Conservation (phyloP, 1,140 invertebrate species). For the Drosophila melanogaster region DNA sequence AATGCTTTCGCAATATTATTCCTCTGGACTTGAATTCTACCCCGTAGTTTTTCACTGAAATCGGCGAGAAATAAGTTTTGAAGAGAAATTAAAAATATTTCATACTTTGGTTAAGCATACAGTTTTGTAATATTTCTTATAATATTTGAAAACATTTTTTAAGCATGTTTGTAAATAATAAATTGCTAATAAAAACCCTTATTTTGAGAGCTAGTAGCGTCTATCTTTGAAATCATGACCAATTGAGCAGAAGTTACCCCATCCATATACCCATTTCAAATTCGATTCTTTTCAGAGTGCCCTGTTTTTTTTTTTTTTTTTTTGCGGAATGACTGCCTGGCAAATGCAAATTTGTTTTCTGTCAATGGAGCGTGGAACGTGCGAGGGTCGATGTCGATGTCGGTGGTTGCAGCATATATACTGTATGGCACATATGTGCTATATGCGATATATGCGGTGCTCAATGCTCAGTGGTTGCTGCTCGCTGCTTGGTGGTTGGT, state of each 20-base stretch:
- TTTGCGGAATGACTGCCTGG: slow-evolving; percentile 33
- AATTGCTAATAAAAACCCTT: no score
- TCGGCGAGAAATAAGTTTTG: background rate
- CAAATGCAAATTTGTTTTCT: slow-evolving; percentile 55
- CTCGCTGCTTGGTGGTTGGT: slow-evolving; percentile 3
- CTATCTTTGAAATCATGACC: no score
- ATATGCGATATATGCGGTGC: slow-evolving; percentile 7
- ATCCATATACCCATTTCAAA: no score
- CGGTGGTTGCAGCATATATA: slow-evolving; percentile 9
- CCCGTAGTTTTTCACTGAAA: background rate
- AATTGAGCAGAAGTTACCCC: no score
- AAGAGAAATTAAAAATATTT: no score
- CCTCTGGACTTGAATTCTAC: background rate
- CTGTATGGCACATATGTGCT: slow-evolving; percentile 1
- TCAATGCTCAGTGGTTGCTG: slow-evolving; percentile 1
- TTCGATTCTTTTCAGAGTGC: background rate
- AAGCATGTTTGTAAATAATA: no score
- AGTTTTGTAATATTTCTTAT: no score
- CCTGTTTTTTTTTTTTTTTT: slow-evolving; percentile 1
- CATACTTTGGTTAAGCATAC: no score
- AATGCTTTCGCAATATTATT: background rate
- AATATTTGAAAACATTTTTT: no score
- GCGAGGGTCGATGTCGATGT: slow-evolving; percentile 46
- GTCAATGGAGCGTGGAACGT: slow-evolving; percentile 63
- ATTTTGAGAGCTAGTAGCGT: no score